Evolutionary conservation across 2,113 vertebrate genomes (phyloP), one percentile per base, ranked within the genome.

Genomic region (Talpa occidentalis): DNA sequence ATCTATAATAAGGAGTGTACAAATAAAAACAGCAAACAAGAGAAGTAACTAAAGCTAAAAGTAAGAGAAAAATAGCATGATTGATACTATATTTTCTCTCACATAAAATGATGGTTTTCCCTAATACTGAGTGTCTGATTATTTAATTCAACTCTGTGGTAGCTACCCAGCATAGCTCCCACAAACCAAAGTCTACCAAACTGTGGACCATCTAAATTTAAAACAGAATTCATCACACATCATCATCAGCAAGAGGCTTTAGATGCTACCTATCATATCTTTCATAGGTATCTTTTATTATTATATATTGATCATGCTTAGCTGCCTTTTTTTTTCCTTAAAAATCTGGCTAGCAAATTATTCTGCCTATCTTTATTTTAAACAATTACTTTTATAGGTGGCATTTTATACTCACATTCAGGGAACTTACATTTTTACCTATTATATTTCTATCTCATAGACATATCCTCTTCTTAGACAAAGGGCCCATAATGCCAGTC

Each of bases 291-390:
- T 42, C 15, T 26, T 35, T 52, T 66, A 69, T 56, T 82, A 91
- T 78, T 62, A 62, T 3, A 6, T 66, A 47, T 42, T 88, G 40
- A 86, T 81, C 30, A 86, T 72, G 85, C 94, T 94, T 40, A 72
- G 19, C 28, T 91, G 22, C 73, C n/a, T 81, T 88, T 82, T 79
- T 0, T 87, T 70, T 82, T 91, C 82, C 42, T 91, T 54, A 96
- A 92, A 88, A 74, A 59, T 83, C 77, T 88, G 28, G 22, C 17
- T 93, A 4, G 19, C 28, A 90, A 91, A 93, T 88, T 91, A 91
- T 79, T 62, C 54, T 24, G 59, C 59, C 40, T 87, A 78, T 78
- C 35, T 90, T 96, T 77, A 92, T 49, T 92, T 22, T 94, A 96
- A 95, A 78, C 67, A 67, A 83, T 86, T 64, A 90, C 11, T 84